Conservation (phyloP, 2,888 invertebrate genomes). For the Barypeithes pellucidus region DNA sequence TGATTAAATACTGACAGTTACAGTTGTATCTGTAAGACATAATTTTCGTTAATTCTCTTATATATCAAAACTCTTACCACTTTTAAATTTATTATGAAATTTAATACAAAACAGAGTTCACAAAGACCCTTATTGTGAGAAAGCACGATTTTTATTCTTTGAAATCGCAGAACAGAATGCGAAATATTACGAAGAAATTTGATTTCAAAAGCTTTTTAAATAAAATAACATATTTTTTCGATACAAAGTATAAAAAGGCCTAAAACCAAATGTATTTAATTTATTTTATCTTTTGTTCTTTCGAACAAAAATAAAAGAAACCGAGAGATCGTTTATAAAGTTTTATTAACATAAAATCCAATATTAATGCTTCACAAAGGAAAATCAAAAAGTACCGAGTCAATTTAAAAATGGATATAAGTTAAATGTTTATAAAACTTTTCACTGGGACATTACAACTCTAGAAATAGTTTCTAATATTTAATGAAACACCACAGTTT, state of each 20-base stretch:
- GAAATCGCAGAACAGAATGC: slow-evolving; percentile 18
- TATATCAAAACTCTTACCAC: slow-evolving; percentile 30
- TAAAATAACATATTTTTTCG: slow-evolving; percentile 2
- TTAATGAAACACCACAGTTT: too few species aligned
- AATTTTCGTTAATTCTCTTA: slow-evolving; percentile 31
- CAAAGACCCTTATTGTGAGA: slow-evolving; percentile 27
- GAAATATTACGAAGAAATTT: slow-evolving; percentile 7
- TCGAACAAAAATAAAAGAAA: not conserved
- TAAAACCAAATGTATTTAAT: not conserved
- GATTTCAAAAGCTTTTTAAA: not conserved
- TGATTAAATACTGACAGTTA: slow-evolving; percentile 37
- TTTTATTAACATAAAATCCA: too few species aligned
- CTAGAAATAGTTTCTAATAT: too few species aligned
- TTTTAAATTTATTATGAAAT: slow-evolving; percentile 42
- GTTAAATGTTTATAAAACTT: too few species aligned
- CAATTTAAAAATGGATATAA: too few species aligned
- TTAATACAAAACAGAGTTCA: slow-evolving; percentile 42
- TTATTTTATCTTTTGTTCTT: slow-evolving; percentile 2
- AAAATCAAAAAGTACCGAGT: too few species aligned
- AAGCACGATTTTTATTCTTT: slow-evolving; percentile 22
- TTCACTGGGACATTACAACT: too few species aligned
- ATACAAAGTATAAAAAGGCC: not conserved
- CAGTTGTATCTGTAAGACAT: slow-evolving; percentile 29
- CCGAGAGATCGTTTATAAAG: not conserved
- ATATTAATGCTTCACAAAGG: too few species aligned